Percentiles rank a stretch among this genome's conserved stretches.
phyloP scores from a whole-genome alignment of 2,113 vertebrate species.

The Delphinapterus leucas region DNA sequence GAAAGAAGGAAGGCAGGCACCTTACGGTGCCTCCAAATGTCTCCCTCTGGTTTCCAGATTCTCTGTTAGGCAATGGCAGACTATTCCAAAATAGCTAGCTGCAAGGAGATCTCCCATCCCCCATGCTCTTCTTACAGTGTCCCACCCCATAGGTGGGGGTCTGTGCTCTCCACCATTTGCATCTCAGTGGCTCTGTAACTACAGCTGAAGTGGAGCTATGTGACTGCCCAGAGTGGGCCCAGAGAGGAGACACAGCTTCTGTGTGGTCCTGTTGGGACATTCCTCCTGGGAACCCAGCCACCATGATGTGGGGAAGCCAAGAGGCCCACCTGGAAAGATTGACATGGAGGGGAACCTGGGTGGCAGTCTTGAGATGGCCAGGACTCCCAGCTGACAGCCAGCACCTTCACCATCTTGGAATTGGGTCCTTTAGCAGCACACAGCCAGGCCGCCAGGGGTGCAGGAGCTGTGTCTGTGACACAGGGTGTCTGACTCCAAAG shows the following conservation, averaged over 20 bases:
- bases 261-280: background rate
- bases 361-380: background rate
- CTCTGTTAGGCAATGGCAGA: background rate
- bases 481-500: background rate
- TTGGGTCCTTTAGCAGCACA: background rate
- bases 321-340: background rate
- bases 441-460: fast-evolving
- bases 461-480: no score
- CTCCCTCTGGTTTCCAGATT: background rate
- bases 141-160: fast-evolving
- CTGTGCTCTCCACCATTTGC: fast-evolving
- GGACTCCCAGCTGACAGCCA: background rate
- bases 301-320: background rate
- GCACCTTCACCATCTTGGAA: fast-evolving
- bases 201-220: fast-evolving
- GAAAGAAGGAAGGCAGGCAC: background rate
- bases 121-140: fast-evolving
- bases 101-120: background rate
- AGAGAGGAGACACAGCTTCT: background rate
- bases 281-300: background rate
- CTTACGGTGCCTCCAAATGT: fast-evolving
- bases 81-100: background rate
- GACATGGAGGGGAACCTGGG: fast-evolving
- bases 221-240: background rate
- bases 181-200: background rate